Evolutionary conservation across 2,888 invertebrate species (phyloP).

Genomic region (Tipula lateralis): DNA sequence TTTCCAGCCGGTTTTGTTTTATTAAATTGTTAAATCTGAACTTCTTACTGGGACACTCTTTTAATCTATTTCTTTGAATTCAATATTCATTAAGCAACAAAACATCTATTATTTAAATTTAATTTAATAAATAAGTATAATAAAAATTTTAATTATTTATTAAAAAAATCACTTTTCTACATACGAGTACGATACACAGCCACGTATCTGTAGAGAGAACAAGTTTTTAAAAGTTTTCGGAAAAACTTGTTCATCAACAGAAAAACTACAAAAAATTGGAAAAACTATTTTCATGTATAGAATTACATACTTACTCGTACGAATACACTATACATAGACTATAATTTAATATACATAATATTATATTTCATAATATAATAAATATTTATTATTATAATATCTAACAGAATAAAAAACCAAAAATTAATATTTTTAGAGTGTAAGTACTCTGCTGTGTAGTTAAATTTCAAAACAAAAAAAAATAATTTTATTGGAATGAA

Average conservation of each 20-base stretch:
- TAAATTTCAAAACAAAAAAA: background rate
- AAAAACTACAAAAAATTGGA: background rate
- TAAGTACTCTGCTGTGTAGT: too few species aligned
- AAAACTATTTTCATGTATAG: background rate
- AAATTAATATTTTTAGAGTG: background rate
- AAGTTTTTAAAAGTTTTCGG: background rate
- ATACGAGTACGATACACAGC: background rate
- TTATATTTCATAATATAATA: background rate
- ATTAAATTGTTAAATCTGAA: too few species aligned
- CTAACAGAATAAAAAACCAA: background rate
- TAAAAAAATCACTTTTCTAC: constrained; percentile 15
- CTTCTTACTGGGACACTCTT: background rate
- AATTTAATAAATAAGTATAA: background rate
- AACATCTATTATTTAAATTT: constrained; percentile 15
- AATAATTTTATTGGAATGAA: background rate
- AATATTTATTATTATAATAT: background rate
- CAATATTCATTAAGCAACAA: background rate
- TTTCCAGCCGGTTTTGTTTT: too few species aligned
- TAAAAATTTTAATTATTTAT: constrained; percentile 5
- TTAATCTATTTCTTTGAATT: background rate
- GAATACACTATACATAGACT: background rate
- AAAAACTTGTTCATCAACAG: background rate
- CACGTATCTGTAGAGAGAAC: background rate
- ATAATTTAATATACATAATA: background rate
- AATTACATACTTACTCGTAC: background rate